Conservation (phyloP, 1,140 invertebrate genomes). For the Chelonus insularis region DNA sequence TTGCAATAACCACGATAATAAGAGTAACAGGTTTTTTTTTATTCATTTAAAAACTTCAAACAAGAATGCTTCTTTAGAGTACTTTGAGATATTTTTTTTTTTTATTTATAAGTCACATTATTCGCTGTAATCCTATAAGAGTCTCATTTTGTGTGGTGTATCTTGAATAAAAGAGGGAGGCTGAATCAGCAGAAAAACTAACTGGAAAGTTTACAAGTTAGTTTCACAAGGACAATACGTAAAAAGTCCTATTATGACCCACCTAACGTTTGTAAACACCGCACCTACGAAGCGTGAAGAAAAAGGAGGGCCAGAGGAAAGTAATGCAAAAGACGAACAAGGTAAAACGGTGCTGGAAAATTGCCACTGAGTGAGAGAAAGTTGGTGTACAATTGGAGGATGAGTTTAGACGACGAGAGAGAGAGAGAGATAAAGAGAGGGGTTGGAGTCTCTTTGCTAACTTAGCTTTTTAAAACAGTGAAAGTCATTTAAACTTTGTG, state of each 20-base stretch:
- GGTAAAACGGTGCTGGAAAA: slow-evolving; percentile 25
- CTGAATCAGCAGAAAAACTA: slow-evolving; percentile 3
- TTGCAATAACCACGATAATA: too few species aligned
- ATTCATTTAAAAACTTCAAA: too few species aligned
- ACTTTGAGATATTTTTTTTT: too few species aligned
- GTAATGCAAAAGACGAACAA: slow-evolving; percentile 20
- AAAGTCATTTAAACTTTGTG: slow-evolving; percentile 55
- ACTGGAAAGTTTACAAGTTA: slow-evolving; percentile 18
- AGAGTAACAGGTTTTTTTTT: too few species aligned
- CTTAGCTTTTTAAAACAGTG: slow-evolving; percentile 54
- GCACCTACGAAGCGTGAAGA: slow-evolving; percentile 26
- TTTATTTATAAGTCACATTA: too few species aligned
- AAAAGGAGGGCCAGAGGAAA: background rate
- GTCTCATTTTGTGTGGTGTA: background rate
- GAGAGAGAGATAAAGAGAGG: slow-evolving; percentile 13
- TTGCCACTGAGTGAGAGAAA: slow-evolving; percentile 28
- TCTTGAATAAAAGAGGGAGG: background rate
- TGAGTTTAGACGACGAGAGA: slow-evolving; percentile 5
- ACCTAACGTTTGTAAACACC: slow-evolving; percentile 45
- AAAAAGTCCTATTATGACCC: slow-evolving; percentile 43
- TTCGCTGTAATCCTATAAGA: too few species aligned
- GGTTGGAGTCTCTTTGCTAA: slow-evolving; percentile 41
- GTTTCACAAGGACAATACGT: slow-evolving; percentile 15
- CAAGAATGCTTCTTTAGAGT: too few species aligned
- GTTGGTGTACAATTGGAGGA: slow-evolving; percentile 11